Conservation (phyloP, 2,113 vertebrate species). For the Reinhardtius hippoglossoides region DNA sequence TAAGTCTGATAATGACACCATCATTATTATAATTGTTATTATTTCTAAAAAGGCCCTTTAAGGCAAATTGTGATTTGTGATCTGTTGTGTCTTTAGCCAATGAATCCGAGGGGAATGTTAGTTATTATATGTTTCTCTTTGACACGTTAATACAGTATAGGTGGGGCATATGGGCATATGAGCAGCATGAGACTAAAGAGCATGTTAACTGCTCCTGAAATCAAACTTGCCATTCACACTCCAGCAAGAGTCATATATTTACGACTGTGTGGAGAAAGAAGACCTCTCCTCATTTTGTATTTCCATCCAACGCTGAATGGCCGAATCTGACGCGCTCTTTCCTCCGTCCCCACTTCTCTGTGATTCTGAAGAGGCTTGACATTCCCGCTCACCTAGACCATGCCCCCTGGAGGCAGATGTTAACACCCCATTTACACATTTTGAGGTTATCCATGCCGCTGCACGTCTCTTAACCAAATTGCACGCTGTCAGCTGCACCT, state of each 20-base stretch:
- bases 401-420: background rate
- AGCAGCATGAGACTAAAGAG: no score
- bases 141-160: background rate
- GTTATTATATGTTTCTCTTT: background rate
- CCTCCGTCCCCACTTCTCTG: background rate
- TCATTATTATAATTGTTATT: no score
- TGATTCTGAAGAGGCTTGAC: conserved; percentile 12
- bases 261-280: background rate
- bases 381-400: background rate
- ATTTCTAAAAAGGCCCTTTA: no score
- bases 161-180: background rate
- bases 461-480: conserved; percentile 22
- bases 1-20: no score
- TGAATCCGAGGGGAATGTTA: background rate
- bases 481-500: conserved; percentile 1
- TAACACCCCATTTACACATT: conserved; percentile 18
- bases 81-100: background rate
- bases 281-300: conserved; percentile 12
- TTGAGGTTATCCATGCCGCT: conserved; percentile 6
- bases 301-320: conserved; percentile 16
- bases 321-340: background rate
- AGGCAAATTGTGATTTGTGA: no score
- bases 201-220: background rate
- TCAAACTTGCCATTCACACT: background rate
- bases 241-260: conserved; percentile 25